Base-by-base conservation (phyloP, 2,797 vertebrate genomes). In the Poeciliopsis infans region DNA sequence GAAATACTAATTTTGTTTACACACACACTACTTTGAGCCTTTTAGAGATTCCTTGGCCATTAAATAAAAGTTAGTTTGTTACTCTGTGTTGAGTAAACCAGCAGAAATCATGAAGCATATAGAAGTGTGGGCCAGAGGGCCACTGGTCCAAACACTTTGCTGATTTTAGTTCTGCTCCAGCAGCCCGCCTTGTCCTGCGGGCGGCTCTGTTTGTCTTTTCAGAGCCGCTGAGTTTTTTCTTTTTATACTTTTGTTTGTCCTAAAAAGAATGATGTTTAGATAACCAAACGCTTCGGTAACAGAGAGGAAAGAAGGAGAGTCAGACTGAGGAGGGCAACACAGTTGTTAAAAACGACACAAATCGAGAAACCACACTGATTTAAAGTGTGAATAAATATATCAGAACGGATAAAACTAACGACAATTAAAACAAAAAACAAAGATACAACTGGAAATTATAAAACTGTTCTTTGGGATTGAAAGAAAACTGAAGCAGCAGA, bases 131-230 rank as follows among this genome's bases (percentile, higher is more conserved):
- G 78, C 81, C 46, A 73, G 43, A 68, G 76, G 83, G 61, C 66
- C 73, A 79, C 3, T 33, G 31, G 59, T 51, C 69, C 73, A 77
- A 77, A 83, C 82, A 78, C 41, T 66, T 74, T 3, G 3, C 51
- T 6, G 11, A 59, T 66, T 80, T 85, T 84, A 79, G 46, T 88
- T 90, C 86, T 81, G 86, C 89, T 84, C 76, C 85, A 61, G 53
- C 79, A 78, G 45, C 55, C 11, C 69, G 41, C 18, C 16, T 79
- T 31, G 25, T 76, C 79, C 83, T 86, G 71, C 7, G 80, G 84
- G 83, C 79, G 81, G 70, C 73, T 68, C 28, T 77, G 55, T 69
- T 36, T 85, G 86, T 84, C 49, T 87, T 57, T 74, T 57, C 74
- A 69, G 77, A 82, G 36, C 75, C 72, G 41, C 23, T 15, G 39